These are phyloP conservation scores for Catagonus wagneri DNA, from an alignment of 2,113 vertebrate species.

Conservation along the genomic window DNA sequence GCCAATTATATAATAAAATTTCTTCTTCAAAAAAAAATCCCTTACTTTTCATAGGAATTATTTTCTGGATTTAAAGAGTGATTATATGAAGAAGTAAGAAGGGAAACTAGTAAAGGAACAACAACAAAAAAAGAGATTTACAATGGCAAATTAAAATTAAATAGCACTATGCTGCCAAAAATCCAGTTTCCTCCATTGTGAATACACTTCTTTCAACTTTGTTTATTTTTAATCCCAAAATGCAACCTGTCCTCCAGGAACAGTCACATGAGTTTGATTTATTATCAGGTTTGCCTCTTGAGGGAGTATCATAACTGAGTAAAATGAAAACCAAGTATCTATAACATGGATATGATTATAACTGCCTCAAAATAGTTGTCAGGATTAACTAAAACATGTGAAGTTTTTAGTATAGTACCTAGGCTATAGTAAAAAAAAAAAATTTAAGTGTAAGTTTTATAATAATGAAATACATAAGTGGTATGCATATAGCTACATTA, in stretches of 20 bases:
- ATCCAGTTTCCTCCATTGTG: not conserved
- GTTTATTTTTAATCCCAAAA: not conserved
- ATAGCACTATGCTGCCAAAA: not conserved
- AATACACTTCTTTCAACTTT: not conserved
- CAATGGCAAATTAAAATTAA: not conserved
- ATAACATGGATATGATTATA: not conserved
- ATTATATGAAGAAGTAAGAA: not conserved
- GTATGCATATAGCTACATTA: not conserved
- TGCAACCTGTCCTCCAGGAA: not conserved
- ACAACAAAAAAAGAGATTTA: not conserved
- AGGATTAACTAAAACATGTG: not conserved
- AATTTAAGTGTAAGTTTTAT: not conserved
- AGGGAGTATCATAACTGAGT: not conserved
- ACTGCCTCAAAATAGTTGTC: not conserved
- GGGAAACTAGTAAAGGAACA: not conserved
- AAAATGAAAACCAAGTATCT: slow-evolving; percentile 29
- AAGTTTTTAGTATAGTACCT: not conserved
- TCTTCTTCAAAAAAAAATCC: not conserved
- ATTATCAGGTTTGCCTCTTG: not conserved
- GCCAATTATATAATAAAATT: not conserved
- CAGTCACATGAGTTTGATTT: not conserved
- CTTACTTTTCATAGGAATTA: not conserved
- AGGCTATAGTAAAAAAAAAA: not conserved
- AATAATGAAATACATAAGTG: not conserved
- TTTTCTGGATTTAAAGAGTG: not conserved